These are phyloP conservation scores for Scylla paramamosain DNA, from an alignment of 1,140 invertebrate genomes.

Conservation along the genomic window DNA sequence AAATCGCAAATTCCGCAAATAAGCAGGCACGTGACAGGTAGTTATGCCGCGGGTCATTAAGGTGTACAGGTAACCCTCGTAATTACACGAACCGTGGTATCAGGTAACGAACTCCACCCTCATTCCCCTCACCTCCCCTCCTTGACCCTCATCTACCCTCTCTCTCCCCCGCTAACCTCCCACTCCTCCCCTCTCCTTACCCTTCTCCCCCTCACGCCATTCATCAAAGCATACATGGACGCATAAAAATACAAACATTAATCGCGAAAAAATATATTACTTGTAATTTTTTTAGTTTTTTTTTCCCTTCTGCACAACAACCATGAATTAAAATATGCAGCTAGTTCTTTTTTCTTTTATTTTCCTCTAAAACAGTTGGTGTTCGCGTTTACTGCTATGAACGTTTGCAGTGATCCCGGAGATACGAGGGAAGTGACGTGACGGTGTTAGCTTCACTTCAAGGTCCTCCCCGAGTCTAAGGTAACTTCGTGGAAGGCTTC, in stretches of 20 bases:
- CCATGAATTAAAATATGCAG: too few relatives aligned
- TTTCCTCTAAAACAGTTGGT: too few relatives aligned
- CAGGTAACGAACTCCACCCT: not conserved
- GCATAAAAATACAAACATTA: not conserved
- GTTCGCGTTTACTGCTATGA: too few relatives aligned
- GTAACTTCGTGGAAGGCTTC: too few relatives aligned
- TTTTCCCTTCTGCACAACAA: too few relatives aligned
- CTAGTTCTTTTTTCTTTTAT: too few relatives aligned
- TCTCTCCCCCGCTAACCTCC: not conserved
- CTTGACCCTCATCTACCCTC: not conserved
- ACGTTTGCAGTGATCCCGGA: too few relatives aligned
- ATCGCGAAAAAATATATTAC: not conserved
- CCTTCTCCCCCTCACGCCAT: not conserved
- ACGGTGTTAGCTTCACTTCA: too few relatives aligned
- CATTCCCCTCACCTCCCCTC: not conserved
- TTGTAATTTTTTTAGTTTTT: not conserved
- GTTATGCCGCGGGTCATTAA: not conserved
- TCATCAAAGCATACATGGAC: not conserved
- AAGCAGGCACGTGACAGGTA: not conserved
- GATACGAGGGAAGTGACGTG: too few relatives aligned
- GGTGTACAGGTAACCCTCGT: not conserved
- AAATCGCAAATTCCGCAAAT: not conserved
- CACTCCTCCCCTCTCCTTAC: not conserved
- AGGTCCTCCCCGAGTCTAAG: too few relatives aligned
- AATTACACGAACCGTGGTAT: too few relatives aligned